Evolutionary conservation across 2,797 vertebrate genomes (phyloP).

Genomic region (Catharus ustulatus): DNA sequence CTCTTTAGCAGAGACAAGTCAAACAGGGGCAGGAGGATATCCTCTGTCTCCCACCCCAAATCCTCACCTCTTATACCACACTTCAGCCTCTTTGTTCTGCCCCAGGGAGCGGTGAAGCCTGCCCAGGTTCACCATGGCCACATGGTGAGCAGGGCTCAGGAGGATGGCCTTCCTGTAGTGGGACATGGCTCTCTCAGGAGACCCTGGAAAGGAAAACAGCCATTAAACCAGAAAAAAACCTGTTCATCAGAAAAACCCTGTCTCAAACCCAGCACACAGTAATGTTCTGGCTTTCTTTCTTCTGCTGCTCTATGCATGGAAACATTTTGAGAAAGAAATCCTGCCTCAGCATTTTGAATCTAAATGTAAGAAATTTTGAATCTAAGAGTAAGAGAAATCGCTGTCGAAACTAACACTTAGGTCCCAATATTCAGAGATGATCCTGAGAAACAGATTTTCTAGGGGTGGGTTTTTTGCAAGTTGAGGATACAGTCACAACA

Average conservation of each 20-base stretch:
- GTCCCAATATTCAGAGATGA: neutral
- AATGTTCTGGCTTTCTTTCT: neutral
- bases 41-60: neutral
- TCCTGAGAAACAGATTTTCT: neutral
- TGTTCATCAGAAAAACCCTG: neutral
- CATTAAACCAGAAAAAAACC: neutral
- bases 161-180: slow-evolving; percentile 91
- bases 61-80: slow-evolving; percentile 91
- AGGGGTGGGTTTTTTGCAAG: neutral
- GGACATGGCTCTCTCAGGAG: slow-evolving; percentile 81
- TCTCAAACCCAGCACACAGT: neutral
- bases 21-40: neutral
- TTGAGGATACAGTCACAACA: neutral
- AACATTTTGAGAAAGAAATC: neutral
- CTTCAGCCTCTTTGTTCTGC: slow-evolving; percentile 88
- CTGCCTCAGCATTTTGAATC: neutral
- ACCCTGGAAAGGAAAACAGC: slow-evolving; percentile 74
- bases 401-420: neutral
- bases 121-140: slow-evolving; percentile 97
- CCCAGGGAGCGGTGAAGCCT: slow-evolving; percentile 90
- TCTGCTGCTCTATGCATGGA: neutral
- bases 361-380: neutral
- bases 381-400: neutral
- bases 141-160: slow-evolving; percentile 89
- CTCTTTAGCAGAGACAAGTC: neutral